Evolutionary conservation across 1,140 invertebrate genomes (phyloP), one percentile per base, ranked within the genome.

Genomic region (Zaprionus taronus): DNA sequence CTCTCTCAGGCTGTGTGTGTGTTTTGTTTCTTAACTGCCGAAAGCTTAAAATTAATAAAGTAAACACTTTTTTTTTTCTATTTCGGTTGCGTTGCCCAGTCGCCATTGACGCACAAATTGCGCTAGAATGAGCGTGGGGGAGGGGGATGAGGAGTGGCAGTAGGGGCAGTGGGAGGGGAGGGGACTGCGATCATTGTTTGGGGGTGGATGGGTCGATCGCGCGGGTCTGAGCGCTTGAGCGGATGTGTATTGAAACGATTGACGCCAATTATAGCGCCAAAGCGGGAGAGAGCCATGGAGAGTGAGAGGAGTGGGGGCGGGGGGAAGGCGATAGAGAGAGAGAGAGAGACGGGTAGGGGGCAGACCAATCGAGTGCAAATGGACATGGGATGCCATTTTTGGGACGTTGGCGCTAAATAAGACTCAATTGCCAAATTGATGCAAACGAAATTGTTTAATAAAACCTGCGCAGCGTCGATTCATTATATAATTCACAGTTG

Each of bases 1-100:
- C 9, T 38, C 1, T 70, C 2, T 62, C 5, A 14, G 24, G 49
- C 58, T 71, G 57, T 72, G 64, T 73, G 28, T 31, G 24, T 26
- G 62, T 69, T 68, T 71, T 82, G 58, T 77, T 69, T 72, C 69
- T 83, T 89, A 87, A 89, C 84, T 87, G 82, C 80, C 81, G 67
- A 89, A 90, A 89, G 84, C 81, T 89, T 84, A 76, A 89, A 89
- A 89, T 89, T 89, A 89, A 89, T 89, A 90, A 89, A 89, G 85
- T 90, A 89, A 89, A 89, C 81, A 89, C 44, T 87, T 70, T 75
- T 76, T 76, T 20, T 49, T 76, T 38, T 65, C 41, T 81, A 73
- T 84, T 79, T 51, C 53, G 20, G 22, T 63, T 65, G 66, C 44
- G 70, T 67, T 36, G 68, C 36, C 34, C 47, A 49, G 64, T 61